Base-by-base conservation (phyloP, 2,888 invertebrate species). In the Luperina nickerlii region DNA sequence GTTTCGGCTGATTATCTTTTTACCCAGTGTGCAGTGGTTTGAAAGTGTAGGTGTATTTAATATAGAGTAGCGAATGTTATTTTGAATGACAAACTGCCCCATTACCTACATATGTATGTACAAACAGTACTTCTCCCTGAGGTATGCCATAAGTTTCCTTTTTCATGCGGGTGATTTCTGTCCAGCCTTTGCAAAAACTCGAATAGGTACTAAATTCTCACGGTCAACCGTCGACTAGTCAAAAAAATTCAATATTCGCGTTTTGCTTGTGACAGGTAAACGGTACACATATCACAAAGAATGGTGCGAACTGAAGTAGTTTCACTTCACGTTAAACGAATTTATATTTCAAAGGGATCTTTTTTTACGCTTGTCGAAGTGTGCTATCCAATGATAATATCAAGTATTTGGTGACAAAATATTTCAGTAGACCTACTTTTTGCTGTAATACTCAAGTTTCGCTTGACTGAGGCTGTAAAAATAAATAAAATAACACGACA, bases 401-500 rank as follows among this genome's bases (percentile, higher is more conserved):
- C 5, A n/a, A 54, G 63, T 48, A 57, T 79, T 70, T 45, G 60
- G 68, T 69, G 18, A 51, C 7, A 74, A 27, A 42, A 45, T 42
- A 67, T 62, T 62, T 78, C 42, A 62, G 13, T 68, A 51, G 24
- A 18, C 8, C 9, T 62, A 5, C 5, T 18, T 5, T 20, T 54
- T 32, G 51, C 32, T 3, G 32, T 38, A 54, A 32, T 45, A 27
- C 15, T 70, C 27, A 66, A 68, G 51, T 54, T 67, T 48, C n/a
- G 15, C 51, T 42, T 18, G 4, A 65, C 60, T 42, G 18, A 45
- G 27, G 18, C 13, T 54, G 38, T 74, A 83, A 75, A 83, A 83
- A 75, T 82, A 78, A 82, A 78, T 74, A 72, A 86, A 86, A 74
- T 62, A 24, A 42, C 9, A 42, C 9, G 42, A 42, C 9, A 42